These are phyloP conservation scores for Cuniculus paca DNA, from an alignment of 2,797 vertebrate genomes.

Conservation along the genomic window DNA sequence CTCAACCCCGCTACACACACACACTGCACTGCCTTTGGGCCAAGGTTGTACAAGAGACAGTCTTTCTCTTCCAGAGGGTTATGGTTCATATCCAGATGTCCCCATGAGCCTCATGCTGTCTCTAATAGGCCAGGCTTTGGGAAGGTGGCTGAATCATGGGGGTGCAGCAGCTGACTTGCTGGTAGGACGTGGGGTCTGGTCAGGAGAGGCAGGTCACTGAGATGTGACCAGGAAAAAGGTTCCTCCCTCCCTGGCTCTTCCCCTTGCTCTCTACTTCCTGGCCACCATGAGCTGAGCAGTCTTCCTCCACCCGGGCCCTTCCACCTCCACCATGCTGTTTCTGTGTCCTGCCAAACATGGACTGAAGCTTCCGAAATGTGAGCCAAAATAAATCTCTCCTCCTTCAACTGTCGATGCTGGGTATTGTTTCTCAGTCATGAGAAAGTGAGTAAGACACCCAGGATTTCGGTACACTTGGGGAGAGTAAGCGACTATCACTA, in stretches of 20 bases:
- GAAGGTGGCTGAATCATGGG: not conserved
- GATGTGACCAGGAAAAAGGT: not conserved
- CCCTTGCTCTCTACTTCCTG: not conserved
- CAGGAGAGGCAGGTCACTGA: not conserved
- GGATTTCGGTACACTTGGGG: not conserved
- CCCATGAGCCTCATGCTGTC: not conserved
- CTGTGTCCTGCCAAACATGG: not conserved
- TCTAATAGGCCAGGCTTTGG: not conserved
- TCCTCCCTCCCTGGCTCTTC: not conserved
- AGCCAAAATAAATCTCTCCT: not conserved
- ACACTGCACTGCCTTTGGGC: not conserved
- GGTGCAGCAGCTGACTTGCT: not conserved
- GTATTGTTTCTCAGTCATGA: not conserved
- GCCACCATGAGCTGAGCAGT: not conserved
- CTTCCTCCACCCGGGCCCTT: not conserved
- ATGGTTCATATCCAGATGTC: not conserved
- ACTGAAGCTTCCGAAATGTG: not conserved
- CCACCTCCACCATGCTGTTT: not conserved
- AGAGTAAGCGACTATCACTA: conserved; percentile 34
- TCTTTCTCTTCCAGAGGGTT: not conserved
- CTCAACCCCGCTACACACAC: too few relatives aligned
- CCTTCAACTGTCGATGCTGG: not conserved
- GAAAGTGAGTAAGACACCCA: not conserved
- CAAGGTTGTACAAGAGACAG: not conserved
- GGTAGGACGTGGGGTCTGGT: not conserved